Conservation (phyloP, 2,888 invertebrate species). For the Lasius platythorax region DNA sequence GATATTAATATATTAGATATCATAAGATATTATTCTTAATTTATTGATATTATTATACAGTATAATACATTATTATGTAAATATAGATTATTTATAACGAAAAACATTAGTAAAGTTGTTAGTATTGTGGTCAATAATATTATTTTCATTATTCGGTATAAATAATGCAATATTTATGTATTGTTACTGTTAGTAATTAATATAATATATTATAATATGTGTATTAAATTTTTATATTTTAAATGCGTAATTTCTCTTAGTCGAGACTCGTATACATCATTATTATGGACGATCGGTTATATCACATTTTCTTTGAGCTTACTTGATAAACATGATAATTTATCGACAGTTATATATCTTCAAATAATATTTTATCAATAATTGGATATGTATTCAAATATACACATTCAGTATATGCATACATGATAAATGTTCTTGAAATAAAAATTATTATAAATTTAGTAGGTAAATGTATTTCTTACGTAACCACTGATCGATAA, state of each 20-base stretch:
- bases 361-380: neutral
- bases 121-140: neutral
- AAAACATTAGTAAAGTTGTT: neutral
- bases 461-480: slow-evolving; percentile 5
- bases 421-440: neutral
- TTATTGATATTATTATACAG: no score
- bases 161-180: neutral
- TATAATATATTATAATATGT: neutral
- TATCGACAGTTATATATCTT: neutral
- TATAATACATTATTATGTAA: no score
- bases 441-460: slow-evolving; percentile 7
- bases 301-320: neutral
- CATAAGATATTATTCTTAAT: no score
- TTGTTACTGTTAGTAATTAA: neutral
- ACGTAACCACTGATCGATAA: slow-evolving; percentile 20
- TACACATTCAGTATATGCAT: neutral
- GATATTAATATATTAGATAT: no score
- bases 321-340: slow-evolving; percentile 7
- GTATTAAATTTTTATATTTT: neutral
- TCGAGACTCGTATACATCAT: neutral
- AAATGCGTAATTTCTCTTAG: neutral
- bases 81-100: no score
- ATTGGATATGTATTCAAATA: neutral
- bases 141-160: neutral
- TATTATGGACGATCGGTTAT: neutral